Evolutionary conservation across 2,888 invertebrate species (phyloP).

Genomic region (Agriotes lineatus): DNA sequence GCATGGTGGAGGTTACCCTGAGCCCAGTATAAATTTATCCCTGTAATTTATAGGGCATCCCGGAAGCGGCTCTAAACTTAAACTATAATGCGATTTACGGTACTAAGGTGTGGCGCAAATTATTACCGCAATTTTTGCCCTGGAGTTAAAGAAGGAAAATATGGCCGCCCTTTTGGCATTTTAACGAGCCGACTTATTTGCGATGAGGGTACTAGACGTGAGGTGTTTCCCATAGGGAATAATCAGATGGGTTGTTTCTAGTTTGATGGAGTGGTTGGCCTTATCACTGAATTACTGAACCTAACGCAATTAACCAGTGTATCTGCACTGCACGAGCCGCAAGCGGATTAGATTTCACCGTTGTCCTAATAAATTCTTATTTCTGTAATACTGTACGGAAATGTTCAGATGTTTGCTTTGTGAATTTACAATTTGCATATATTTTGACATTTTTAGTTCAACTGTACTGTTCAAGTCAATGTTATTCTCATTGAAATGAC

Average conservation of each 20-base stretch:
- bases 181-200: too few species aligned
- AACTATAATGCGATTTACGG: background rate
- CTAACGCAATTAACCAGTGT: constrained; percentile 24
- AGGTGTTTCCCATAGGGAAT: constrained; percentile 20
- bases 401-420: too few species aligned
- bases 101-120: background rate
- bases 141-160: too few species aligned
- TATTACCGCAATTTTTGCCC: too few species aligned
- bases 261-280: constrained; percentile 51
- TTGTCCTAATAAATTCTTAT: constrained; percentile 19
- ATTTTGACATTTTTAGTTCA: too few species aligned
- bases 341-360: constrained; percentile 20
- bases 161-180: too few species aligned
- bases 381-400: too few species aligned
- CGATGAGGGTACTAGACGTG: too few species aligned
- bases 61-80: background rate
- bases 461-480: too few species aligned
- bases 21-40: constrained; percentile 7
- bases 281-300: constrained; percentile 51
- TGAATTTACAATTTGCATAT: too few species aligned
- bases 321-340: constrained; percentile 18
- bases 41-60: constrained; percentile 6
- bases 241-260: constrained; percentile 24
- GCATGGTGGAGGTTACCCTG: constrained; percentile 6
- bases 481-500: too few species aligned